Evolutionary conservation across 2,797 vertebrate genomes (phyloP), one percentile per base, ranked within the genome.

Genomic region (Selene dorsalis): DNA sequence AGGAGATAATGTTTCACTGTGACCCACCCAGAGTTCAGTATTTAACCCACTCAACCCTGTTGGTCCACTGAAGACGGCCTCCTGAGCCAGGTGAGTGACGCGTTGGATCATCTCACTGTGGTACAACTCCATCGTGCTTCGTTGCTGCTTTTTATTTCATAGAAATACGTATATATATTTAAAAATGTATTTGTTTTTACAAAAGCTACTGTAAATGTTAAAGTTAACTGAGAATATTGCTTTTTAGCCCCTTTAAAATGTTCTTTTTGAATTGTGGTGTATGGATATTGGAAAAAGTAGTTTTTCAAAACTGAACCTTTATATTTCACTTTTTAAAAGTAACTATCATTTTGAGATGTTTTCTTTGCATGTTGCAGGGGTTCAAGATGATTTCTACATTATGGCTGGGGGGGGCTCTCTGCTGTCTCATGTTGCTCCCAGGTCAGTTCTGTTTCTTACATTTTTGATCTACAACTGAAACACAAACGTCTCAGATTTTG

Each of bases 301-400:
- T 24, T 52, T 22, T 2, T 13, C 10, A 26, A 24, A 14, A 12
- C 50, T 53, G 26, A 53, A 14, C 13, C 3, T 17, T 55, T 28
- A 55, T 28, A 55, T 55, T 41, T 12, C 39, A 32, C 4, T 32
- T 30, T 28, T 12, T 9, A 4, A 6, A 28, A 39, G 26, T 13
- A 28, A 10, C 9, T 30, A 6, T 22, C 0, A 22, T 32, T 48
- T 17, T 11, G 20, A 4, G 48, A 11, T 10, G 7, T 53, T 55
- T 55, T 28, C 22, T 8, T 13, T n/a, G 12, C 1, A 12, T 69
- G 4, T 53, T 81, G 17, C 87, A 92, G 91, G 77, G 62, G 57
- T 83, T 88, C 79, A 90, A 76, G 79, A 95, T 94, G 93, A 83
- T 82, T 80, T 89, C 87, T 45, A 78, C 82, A 24, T 57, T 84